These are phyloP conservation scores for Xanthorhoe designata DNA, from an alignment of 2,888 invertebrate genomes.

Conservation along the genomic window DNA sequence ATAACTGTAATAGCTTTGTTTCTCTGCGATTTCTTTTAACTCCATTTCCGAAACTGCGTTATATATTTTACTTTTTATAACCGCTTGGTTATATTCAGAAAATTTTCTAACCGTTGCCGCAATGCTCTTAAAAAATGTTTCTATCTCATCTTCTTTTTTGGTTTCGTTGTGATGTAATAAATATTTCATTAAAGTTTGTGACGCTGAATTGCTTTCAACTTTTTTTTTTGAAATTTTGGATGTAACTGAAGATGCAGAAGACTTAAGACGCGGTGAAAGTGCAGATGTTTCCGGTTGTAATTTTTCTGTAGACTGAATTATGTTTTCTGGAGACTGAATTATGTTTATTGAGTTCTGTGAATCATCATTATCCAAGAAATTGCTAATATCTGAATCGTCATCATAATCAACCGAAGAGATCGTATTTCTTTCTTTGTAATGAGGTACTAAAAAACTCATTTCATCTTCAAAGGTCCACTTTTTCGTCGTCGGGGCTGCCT, in stretches of 20 bases:
- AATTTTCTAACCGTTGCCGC: constrained; percentile 44
- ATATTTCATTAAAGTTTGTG: constrained; percentile 5
- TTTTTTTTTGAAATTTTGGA: constrained; percentile 32
- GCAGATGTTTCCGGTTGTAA: constrained; percentile 36
- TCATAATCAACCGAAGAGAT: constrained; percentile 41
- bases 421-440: constrained; percentile 45
- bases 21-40: constrained; percentile 38
- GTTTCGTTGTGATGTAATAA: constrained; percentile 32
- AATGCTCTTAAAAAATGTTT: constrained; percentile 43
- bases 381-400: constrained; percentile 40
- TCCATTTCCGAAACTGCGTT: constrained; percentile 44
- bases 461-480: constrained; percentile 47
- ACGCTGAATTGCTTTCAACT: constrained; percentile 14
- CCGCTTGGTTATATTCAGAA: constrained; percentile 41
- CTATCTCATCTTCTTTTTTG: constrained; percentile 44
- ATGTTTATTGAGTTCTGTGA: constrained; percentile 42
- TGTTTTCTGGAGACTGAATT: constrained; percentile 41
- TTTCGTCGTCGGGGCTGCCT: constrained; percentile 44
- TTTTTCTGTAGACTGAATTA: constrained; percentile 5
- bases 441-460: constrained; percentile 41
- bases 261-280: constrained; percentile 39
- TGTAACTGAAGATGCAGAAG: constrained; percentile 40
- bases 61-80: constrained; percentile 1
- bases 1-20: constrained; percentile 29
- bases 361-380: constrained; percentile 39